These are phyloP conservation scores for Notocelia uddmanniana DNA, from an alignment of 2,888 invertebrate genomes.

Conservation along the genomic window DNA sequence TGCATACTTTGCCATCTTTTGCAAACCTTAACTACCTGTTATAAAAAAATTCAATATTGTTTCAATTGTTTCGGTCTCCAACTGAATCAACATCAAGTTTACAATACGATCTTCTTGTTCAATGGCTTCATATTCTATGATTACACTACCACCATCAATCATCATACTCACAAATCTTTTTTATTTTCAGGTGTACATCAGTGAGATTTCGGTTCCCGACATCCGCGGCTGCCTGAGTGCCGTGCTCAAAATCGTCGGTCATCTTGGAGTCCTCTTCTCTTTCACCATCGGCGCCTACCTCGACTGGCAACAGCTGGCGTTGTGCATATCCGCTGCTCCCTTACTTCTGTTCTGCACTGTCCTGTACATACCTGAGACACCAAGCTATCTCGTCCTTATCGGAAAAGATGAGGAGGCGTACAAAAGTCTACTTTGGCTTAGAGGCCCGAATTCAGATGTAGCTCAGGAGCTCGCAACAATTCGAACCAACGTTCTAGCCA, in stretches of 20 bases:
- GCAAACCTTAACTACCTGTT: no score
- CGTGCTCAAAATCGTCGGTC: conserved; percentile 93
- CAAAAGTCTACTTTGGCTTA: conserved; percentile 91
- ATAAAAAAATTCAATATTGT: background rate
- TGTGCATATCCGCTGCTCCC: conserved; percentile 92
- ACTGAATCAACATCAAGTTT: background rate
- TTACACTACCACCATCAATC: no score
- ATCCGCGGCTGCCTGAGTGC: conserved; percentile 95
- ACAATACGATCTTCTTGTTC: background rate
- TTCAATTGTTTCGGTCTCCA: background rate
- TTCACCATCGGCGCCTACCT: conserved; percentile 93
- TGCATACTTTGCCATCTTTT: no score
- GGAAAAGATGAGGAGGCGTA: conserved; percentile 89
- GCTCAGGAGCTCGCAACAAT: conserved; percentile 90
- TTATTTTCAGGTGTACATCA: conserved; percentile 91
- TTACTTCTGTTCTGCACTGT: conserved; percentile 91
- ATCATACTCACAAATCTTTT: conserved; percentile 22
- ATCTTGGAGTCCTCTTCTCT: conserved; percentile 93
- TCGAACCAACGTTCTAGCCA: conserved; percentile 88
- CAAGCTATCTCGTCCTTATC: conserved; percentile 92
- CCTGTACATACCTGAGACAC: conserved; percentile 94
- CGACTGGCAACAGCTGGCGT: conserved; percentile 94
- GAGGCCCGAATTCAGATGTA: conserved; percentile 93
- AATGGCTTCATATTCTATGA: no score
- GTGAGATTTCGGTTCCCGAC: conserved; percentile 95